Conservation (phyloP, 2,797 vertebrate genomes). For the Sebastolobus altivelis region DNA sequence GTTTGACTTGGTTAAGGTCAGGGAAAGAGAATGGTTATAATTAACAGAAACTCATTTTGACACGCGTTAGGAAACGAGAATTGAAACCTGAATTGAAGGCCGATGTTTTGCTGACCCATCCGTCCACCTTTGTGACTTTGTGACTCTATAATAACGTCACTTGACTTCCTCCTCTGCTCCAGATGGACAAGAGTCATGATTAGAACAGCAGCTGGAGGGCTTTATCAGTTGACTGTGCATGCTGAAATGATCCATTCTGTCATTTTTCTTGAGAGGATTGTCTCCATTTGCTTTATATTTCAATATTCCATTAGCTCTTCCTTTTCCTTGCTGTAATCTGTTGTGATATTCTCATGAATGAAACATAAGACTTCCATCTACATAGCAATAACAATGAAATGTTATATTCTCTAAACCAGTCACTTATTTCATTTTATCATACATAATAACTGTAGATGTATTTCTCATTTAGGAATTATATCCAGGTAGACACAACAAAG, state of each 20-base stretch:
- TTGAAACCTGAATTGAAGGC: not conserved
- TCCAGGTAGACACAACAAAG: not conserved
- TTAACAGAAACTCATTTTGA: not conserved
- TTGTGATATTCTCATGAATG: not conserved
- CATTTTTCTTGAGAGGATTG: not conserved
- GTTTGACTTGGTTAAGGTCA: not conserved
- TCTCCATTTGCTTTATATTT: not conserved
- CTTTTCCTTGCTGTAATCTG: not conserved
- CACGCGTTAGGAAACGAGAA: not conserved
- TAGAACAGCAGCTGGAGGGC: not conserved
- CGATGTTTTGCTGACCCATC: not conserved
- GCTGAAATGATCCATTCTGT: not conserved
- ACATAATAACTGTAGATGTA: not conserved
- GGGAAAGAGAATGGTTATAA: not conserved
- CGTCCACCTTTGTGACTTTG: not conserved
- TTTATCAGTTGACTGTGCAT: too few species aligned
- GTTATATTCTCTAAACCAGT: not conserved
- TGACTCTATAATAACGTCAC: not conserved
- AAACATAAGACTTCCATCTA: not conserved
- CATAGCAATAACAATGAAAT: not conserved
- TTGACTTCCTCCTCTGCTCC: conserved; percentile 1
- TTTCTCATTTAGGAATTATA: not conserved
- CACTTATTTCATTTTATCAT: not conserved
- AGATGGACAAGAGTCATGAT: conserved; percentile 1
- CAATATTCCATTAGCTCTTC: not conserved